phyloP scores from a whole-genome alignment of 1,140 invertebrate species.

The Euura lappo region DNA sequence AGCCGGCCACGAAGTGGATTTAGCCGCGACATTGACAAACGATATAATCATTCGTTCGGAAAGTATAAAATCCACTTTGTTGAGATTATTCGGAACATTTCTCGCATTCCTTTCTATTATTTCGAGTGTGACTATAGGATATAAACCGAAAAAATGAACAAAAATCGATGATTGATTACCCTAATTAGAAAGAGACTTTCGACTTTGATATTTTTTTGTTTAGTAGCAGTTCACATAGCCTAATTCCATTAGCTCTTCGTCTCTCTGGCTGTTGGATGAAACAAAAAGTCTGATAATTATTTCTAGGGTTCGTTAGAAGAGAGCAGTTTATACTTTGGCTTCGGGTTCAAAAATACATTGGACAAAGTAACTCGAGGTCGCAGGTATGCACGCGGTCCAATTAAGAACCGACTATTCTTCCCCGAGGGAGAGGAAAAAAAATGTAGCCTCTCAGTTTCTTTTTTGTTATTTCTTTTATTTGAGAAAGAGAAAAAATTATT shows the following conservation, averaged over 20 bases:
- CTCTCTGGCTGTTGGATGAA: background rate
- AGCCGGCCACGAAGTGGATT: background rate
- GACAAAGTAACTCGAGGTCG: slow-evolving; percentile 1
- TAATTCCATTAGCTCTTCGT: background rate
- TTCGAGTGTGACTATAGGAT: no score
- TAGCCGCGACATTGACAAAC: background rate
- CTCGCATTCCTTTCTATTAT: no score
- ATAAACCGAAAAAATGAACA: no score
- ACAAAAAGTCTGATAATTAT: background rate
- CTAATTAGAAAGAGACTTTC: no score
- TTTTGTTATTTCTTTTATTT: background rate
- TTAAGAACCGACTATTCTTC: background rate
- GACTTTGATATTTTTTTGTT: no score
- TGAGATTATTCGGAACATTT: no score
- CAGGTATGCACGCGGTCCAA: background rate
- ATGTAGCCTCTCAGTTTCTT: background rate
- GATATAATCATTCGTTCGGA: background rate
- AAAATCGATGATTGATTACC: no score
- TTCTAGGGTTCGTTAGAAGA: slow-evolving; percentile 4
- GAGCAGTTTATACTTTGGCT: background rate
- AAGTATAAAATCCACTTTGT: no score
- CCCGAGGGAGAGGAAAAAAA: background rate
- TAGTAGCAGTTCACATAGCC: no score
- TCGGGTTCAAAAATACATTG: background rate
- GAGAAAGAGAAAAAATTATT: background rate